These are phyloP conservation scores for Dryococelus australis DNA, from an alignment of 2,888 invertebrate genomes.

Conservation along the genomic window DNA sequence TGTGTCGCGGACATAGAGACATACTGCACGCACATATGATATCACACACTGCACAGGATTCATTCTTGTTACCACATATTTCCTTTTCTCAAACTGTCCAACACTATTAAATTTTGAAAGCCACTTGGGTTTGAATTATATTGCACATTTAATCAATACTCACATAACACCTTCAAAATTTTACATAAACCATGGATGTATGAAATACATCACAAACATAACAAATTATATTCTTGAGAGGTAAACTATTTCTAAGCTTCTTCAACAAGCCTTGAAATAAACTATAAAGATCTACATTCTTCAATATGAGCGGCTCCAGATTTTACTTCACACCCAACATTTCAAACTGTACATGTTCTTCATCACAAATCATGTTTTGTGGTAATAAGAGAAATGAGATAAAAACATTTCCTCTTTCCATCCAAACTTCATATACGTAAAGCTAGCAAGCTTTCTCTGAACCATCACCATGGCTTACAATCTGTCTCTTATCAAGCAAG, in stretches of 20 bases:
- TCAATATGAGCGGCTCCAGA: neutral
- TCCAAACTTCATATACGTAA: neutral
- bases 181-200: too few relatives aligned
- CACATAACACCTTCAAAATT: neutral
- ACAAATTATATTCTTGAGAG: too few relatives aligned
- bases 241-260: too few relatives aligned
- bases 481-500: neutral
- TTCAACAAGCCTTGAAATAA: neutral
- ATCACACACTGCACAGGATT: slow-evolving; percentile 27
- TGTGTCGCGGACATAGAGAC: neutral
- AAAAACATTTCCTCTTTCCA: neutral
- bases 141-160: neutral
- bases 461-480: slow-evolving; percentile 6
- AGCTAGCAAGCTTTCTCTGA: neutral
- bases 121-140: neutral
- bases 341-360: neutral
- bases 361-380: neutral
- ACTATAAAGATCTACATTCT: neutral
- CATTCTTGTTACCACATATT: neutral
- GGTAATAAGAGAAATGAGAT: neutral
- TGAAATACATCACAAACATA: too few relatives aligned
- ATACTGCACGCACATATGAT: neutral
- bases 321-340: neutral
- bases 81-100: neutral
- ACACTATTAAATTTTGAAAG: neutral